These are phyloP conservation scores for Wiebesia pumilae DNA, from an alignment of 1,140 invertebrate species.

Conservation along the genomic window DNA sequence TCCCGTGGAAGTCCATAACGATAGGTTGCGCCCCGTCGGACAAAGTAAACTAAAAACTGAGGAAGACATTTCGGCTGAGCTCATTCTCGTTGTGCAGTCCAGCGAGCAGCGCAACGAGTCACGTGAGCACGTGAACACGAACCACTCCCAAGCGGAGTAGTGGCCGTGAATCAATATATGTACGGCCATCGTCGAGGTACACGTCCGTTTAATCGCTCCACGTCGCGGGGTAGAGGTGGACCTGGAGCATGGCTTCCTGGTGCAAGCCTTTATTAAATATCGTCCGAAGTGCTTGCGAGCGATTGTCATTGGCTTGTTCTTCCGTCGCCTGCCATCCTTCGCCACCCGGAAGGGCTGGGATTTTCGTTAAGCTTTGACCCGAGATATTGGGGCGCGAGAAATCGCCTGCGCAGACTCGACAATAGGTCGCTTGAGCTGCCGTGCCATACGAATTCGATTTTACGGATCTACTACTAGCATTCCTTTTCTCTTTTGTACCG, in stretches of 20 bases:
- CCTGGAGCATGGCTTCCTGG: neutral
- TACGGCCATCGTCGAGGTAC: neutral
- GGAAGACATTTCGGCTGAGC: neutral
- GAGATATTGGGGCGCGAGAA: neutral
- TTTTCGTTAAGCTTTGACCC: neutral
- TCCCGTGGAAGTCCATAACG: no score
- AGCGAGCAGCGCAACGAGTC: neutral
- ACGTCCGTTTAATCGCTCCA: neutral
- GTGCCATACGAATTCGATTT: neutral
- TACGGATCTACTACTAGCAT: neutral
- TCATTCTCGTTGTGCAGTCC: neutral
- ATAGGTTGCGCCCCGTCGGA: no score
- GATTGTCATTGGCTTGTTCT: neutral
- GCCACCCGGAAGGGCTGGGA: neutral
- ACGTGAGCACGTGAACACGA: neutral
- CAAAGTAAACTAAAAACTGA: neutral
- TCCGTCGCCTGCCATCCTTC: neutral
- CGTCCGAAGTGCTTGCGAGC: neutral
- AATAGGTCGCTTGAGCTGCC: neutral
- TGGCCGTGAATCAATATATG: slow-evolving; percentile 25
- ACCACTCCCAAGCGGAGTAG: neutral
- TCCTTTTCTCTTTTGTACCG: neutral
- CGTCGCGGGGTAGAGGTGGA: neutral
- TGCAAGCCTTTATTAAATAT: slow-evolving; percentile 1
- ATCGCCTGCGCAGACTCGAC: slow-evolving; percentile 2